Evolutionary conservation across 2,113 vertebrate genomes (phyloP), one percentile per base, ranked within the genome.

Genomic region (Tachycineta bicolor): DNA sequence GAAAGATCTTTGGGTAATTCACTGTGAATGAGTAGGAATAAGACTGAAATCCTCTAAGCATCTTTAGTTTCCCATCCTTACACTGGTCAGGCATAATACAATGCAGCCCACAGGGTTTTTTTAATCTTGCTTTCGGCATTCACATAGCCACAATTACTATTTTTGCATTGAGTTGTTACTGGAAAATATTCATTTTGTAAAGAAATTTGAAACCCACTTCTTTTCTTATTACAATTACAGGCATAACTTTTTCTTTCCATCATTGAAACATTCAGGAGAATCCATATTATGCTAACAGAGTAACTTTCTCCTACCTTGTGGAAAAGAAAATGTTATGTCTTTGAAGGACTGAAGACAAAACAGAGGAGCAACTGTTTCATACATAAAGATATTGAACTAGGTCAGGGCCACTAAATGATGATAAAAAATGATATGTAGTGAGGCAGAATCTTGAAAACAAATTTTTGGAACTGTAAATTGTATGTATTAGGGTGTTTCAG

Each of bases 271-370:
- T 58, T 91, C 50, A 55, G 23, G 8, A 75, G 8, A 62, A n/a
- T 55, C 21, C n/a, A 75, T 83, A 65, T 59, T 69, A 39, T 50
- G 18, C 41, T 9, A 70, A 33, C 18, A 39, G 15, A 86, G 11
- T 60, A 56, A 86, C 13, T 93, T 92, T 92, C 52, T 69, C 71
- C 33, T 68, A 74, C 46, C 53, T 92, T 53, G n/a, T 76, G 58
- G 65, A 76, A 94, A 12, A 67, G 58, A 81, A 81, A 58, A 75
- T 90, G 55, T 96, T 96, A 75, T 95, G 87, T 85, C 89, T 96
- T 90, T 76, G 33, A 34, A 94, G 82, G 87, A 91, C 24, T 0
- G 5, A 85, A 96, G 96, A 94, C 84, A 96, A 94, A 95, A 95
- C 58, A 94, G 25, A 79, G 55, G 41, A 93, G 49, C 70, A 86